These are phyloP conservation scores for Sapajus apella DNA, from an alignment of 2,113 vertebrate species.

Conservation along the genomic window DNA sequence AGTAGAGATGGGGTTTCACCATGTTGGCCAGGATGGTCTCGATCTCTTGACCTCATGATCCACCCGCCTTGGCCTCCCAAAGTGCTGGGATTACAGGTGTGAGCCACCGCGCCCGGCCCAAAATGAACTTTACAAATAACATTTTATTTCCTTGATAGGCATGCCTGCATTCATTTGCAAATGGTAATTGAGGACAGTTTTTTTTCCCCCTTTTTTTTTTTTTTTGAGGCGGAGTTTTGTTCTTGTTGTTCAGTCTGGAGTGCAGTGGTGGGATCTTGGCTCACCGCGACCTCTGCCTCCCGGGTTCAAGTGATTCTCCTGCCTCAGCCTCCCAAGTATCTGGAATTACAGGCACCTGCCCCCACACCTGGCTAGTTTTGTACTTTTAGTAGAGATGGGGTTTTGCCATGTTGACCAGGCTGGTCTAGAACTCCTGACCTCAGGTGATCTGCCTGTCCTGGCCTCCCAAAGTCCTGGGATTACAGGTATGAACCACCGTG, in stretches of 20 bases:
- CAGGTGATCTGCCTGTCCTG: not conserved
- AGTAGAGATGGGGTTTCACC: too few relatives aligned
- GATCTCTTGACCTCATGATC: too few relatives aligned
- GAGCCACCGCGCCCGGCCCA: not conserved
- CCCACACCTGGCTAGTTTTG: not conserved
- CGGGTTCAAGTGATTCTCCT: not conserved
- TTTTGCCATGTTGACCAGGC: not conserved
- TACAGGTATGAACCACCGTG: too few relatives aligned
- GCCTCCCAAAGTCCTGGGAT: not conserved
- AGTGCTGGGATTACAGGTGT: too few relatives aligned
- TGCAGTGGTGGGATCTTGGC: not conserved
- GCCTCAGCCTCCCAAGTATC: not conserved
- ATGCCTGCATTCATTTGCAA: not conserved
- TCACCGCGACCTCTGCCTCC: not conserved
- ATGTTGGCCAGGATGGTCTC: too few relatives aligned
- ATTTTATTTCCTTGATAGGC: not conserved
- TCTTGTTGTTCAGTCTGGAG: not conserved
- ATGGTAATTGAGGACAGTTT: not conserved
- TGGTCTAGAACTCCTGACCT: not conserved
- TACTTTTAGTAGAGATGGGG: not conserved
- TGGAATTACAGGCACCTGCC: not conserved
- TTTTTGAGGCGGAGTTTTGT: not conserved
- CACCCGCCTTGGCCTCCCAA: too few relatives aligned
- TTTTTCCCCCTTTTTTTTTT: not conserved
- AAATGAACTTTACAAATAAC: not conserved